Conservation (phyloP, 2,113 vertebrate genomes). For the Paradoxurus hermaphroditus region DNA sequence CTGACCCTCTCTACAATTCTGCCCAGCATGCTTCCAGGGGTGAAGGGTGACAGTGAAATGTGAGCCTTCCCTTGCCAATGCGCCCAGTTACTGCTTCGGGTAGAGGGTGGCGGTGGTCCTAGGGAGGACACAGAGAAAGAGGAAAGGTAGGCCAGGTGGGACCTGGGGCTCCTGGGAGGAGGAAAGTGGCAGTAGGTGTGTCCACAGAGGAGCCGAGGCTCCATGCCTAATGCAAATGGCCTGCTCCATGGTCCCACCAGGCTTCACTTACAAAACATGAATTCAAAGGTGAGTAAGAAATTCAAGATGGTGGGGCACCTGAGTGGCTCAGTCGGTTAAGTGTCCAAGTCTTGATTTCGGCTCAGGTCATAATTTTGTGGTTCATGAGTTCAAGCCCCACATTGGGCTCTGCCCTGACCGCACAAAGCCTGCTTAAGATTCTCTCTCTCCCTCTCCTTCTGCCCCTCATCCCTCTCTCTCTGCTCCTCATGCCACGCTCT, state of each 20-base stretch:
- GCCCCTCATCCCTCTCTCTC: too few relatives aligned
- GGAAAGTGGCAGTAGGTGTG: not conserved
- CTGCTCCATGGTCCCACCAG: not conserved
- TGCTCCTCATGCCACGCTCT: too few relatives aligned
- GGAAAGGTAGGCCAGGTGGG: not conserved
- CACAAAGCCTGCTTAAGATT: too few relatives aligned
- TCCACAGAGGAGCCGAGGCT: not conserved
- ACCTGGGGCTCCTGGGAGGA: not conserved
- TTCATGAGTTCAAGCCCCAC: too few relatives aligned
- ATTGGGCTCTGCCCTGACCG: too few relatives aligned
- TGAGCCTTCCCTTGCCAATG: not conserved
- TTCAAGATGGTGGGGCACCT: not conserved
- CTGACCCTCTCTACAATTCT: too few relatives aligned
- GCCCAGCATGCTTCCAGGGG: too few relatives aligned
- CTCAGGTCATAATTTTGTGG: too few relatives aligned
- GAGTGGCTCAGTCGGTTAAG: too few relatives aligned
- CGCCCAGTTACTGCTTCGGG: not conserved
- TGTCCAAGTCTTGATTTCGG: too few relatives aligned
- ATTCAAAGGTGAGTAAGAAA: not conserved
- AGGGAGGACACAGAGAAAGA: too few relatives aligned
- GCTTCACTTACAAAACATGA: not conserved
- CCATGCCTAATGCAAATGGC: not conserved
- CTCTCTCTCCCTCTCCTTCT: too few relatives aligned
- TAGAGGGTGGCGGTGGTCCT: not conserved
- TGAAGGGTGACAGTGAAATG: not conserved